Conservation (phyloP, 2,888 invertebrate species). For the Esperia sulphurella region DNA sequence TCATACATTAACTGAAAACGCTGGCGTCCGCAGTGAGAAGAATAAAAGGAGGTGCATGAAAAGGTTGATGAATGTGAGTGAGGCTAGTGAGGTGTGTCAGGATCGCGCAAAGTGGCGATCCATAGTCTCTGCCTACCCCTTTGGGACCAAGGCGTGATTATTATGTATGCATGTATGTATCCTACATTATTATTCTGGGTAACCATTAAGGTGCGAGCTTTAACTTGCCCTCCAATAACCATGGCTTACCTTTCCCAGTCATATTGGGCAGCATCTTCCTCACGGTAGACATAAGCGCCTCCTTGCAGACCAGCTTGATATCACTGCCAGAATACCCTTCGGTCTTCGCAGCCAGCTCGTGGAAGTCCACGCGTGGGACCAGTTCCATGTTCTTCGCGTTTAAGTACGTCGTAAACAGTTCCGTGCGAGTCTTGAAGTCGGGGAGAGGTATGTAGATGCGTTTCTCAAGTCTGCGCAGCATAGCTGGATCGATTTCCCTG, state of each 20-base stretch:
- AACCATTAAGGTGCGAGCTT: no score
- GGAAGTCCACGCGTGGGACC: slow-evolving; percentile 59
- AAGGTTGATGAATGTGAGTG: no score
- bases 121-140: no score
- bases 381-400: slow-evolving; percentile 68
- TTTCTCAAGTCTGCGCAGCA: slow-evolving; percentile 93
- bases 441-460: slow-evolving; percentile 90
- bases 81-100: no score
- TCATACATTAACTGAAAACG: no score
- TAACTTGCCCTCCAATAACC: no score
- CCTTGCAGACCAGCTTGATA: slow-evolving; percentile 91
- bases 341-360: slow-evolving; percentile 75
- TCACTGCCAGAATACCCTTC: slow-evolving; percentile 94
- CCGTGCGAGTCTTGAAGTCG: slow-evolving; percentile 80
- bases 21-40: no score
- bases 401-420: slow-evolving; percentile 83
- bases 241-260: slow-evolving; percentile 39
- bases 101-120: no score
- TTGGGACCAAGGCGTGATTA: no score
- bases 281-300: slow-evolving; percentile 90
- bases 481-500: slow-evolving; percentile 93
- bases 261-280: slow-evolving; percentile 78
- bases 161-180: no score
- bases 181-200: no score
- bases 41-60: no score